These are phyloP conservation scores for Drosophila flavopinicola DNA, from an alignment of 2,888 invertebrate genomes.

Conservation along the genomic window DNA sequence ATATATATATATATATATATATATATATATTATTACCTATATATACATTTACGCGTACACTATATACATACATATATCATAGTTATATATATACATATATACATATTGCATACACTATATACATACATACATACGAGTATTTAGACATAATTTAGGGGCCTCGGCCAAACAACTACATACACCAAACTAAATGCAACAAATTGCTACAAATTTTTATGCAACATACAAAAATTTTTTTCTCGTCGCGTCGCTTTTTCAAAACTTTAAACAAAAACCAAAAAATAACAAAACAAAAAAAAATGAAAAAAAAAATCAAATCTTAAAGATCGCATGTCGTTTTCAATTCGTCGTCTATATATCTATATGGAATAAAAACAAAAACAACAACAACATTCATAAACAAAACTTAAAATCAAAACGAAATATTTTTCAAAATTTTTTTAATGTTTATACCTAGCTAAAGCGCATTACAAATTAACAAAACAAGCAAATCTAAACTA, in stretches of 20 bases:
- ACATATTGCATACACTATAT: slow-evolving; percentile 34
- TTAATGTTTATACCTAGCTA: slow-evolving; percentile 69
- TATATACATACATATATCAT: slow-evolving; percentile 47
- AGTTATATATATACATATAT: slow-evolving; percentile 37
- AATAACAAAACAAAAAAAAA: slow-evolving; percentile 14
- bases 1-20: slow-evolving; percentile 37
- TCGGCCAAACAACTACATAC: slow-evolving; percentile 72
- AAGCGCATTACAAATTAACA: slow-evolving; percentile 50
- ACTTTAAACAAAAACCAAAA: slow-evolving; percentile 30
- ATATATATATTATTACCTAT: slow-evolving; percentile 25
- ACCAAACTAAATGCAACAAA: slow-evolving; percentile 77
- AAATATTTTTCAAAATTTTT: slow-evolving; percentile 72
- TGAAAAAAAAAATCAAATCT: slow-evolving; percentile 27
- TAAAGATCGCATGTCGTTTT: slow-evolving; percentile 62
- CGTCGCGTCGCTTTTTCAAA: slow-evolving; percentile 58
- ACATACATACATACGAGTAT: slow-evolving; percentile 40
- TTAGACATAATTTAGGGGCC: slow-evolving; percentile 61
- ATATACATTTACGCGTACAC: slow-evolving; percentile 42
- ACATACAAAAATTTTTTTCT: slow-evolving; percentile 52
- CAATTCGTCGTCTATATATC: slow-evolving; percentile 59
- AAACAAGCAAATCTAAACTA: slow-evolving; percentile 17
- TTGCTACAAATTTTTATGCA: slow-evolving; percentile 74
- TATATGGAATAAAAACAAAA: slow-evolving; percentile 15
- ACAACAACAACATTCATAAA: slow-evolving; percentile 12
- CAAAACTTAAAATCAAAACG: slow-evolving; percentile 58